phyloP scores from a whole-genome alignment of 2,113 vertebrate species.

The Hydropotes inermis region DNA sequence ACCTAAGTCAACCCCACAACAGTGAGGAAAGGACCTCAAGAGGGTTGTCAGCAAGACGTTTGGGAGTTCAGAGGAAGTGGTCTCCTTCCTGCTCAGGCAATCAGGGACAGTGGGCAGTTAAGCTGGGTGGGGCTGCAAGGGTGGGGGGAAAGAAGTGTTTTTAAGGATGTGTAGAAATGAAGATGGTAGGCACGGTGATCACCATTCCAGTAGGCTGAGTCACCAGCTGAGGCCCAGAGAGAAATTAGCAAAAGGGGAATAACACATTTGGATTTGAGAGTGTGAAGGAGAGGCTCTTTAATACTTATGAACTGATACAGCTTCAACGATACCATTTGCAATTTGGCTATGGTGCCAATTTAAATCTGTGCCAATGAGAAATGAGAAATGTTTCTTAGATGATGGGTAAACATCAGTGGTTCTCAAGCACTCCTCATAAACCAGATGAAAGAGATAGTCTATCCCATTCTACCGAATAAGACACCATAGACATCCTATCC shows the following conservation, averaged over 20 bases:
- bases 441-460: background rate
- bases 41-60: background rate
- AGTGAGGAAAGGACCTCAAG: background rate
- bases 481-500: fast-evolving
- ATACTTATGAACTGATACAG: background rate
- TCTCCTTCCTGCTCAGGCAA: background rate
- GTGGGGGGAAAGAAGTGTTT: background rate
- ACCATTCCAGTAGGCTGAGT: background rate
- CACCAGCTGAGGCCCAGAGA: background rate
- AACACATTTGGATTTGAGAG: background rate
- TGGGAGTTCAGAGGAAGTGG: background rate
- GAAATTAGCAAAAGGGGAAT: background rate
- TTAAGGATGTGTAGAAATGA: background rate
- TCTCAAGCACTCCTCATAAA: background rate
- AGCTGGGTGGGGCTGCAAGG: background rate
- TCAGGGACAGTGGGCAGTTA: background rate
- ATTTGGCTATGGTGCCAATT: background rate
- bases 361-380: background rate
- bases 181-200: background rate
- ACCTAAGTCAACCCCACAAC: background rate
- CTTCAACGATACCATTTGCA: background rate
- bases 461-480: background rate
- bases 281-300: too few species aligned
- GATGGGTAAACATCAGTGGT: background rate
- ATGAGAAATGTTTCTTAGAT: background rate